These are phyloP conservation scores for Plemyria rubiginata DNA, from an alignment of 2,888 invertebrate genomes.

Conservation along the genomic window DNA sequence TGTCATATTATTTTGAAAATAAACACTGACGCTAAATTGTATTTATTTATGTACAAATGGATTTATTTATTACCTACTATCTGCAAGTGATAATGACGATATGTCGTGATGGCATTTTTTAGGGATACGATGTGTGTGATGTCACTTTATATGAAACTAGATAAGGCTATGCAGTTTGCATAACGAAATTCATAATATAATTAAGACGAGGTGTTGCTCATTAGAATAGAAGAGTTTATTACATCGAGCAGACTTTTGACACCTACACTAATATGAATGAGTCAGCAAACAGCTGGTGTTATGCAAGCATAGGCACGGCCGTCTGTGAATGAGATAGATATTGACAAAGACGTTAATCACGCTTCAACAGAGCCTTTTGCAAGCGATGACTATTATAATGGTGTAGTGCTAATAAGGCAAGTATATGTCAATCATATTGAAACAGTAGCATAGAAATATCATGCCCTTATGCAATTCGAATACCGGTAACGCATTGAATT, in stretches of 20 bases:
- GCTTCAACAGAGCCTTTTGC: slow-evolving; percentile 24
- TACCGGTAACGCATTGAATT: slow-evolving; percentile 47
- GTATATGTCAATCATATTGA: slow-evolving; percentile 36
- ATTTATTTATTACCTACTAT: slow-evolving; percentile 38
- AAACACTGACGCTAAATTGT: slow-evolving; percentile 33
- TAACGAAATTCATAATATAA: slow-evolving; percentile 18
- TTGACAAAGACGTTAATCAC: slow-evolving; percentile 36
- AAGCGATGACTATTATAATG: slow-evolving; percentile 18
- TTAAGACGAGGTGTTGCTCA: slow-evolving; percentile 25
- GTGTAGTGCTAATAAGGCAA: slow-evolving; percentile 6
- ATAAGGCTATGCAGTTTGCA: slow-evolving; percentile 26
- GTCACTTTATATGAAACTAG: slow-evolving; percentile 20
- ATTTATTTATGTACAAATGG: slow-evolving; percentile 24
- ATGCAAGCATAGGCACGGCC: slow-evolving; percentile 49
- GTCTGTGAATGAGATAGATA: slow-evolving; percentile 39
- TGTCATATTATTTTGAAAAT: slow-evolving; percentile 36
- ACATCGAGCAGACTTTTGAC: slow-evolving; percentile 53
- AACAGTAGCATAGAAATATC: slow-evolving; percentile 48
- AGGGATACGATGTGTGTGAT: slow-evolving; percentile 21
- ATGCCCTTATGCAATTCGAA: slow-evolving; percentile 50
- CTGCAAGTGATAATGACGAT: slow-evolving; percentile 39
- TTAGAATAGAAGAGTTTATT: slow-evolving; percentile 43
- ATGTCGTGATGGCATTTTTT: slow-evolving; percentile 31
- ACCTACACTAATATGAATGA: slow-evolving; percentile 64
- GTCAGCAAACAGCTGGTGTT: slow-evolving; percentile 74